A percentile compares a stretch with the other conserved stretches of the same genome.
phyloP scores from a whole-genome alignment of 2,888 invertebrate genomes.

The Drosophila macrospina region DNA sequence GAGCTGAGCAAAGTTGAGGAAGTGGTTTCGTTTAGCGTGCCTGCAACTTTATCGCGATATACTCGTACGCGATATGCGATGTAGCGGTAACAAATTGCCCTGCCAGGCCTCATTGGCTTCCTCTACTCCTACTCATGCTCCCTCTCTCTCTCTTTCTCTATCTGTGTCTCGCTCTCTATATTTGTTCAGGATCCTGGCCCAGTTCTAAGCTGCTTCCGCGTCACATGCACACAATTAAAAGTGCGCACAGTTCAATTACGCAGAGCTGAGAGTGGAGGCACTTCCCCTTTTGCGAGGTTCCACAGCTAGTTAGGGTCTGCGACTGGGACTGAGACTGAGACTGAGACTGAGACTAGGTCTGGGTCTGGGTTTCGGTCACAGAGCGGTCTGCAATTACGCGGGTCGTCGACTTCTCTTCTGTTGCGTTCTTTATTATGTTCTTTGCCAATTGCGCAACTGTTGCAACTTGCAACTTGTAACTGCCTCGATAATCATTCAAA shows the following conservation, averaged over 20 bases:
- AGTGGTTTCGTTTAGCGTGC: slow-evolving; percentile 73
- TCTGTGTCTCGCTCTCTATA: slow-evolving; percentile 8
- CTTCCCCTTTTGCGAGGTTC: slow-evolving; percentile 34
- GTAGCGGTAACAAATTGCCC: slow-evolving; percentile 77
- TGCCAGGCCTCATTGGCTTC: slow-evolving; percentile 35
- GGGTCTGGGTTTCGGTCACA: slow-evolving; percentile 38
- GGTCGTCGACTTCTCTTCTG: slow-evolving; percentile 62
- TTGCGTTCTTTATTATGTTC: slow-evolving; percentile 34
- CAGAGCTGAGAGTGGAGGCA: not conserved
- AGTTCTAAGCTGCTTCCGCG: slow-evolving; percentile 71
- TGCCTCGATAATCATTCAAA: slow-evolving; percentile 81
- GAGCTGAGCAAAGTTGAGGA: slow-evolving; percentile 57
- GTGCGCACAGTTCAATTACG: slow-evolving; percentile 73
- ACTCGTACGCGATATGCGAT: slow-evolving; percentile 57
- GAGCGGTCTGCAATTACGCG: slow-evolving; percentile 68
- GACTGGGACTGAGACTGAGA: slow-evolving; percentile 7
- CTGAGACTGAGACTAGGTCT: slow-evolving; percentile 7
- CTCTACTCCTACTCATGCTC: not conserved
- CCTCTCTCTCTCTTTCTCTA: not conserved
- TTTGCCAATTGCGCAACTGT: slow-evolving; percentile 66
- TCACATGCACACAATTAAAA: slow-evolving; percentile 63
- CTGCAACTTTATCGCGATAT: slow-evolving; percentile 74
- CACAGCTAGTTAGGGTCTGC: slow-evolving; percentile 17
- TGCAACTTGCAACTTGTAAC: slow-evolving; percentile 62
- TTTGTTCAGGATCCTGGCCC: slow-evolving; percentile 64